Base-by-base conservation (phyloP, 2,113 vertebrate genomes). In the Sorex araneus region DNA sequence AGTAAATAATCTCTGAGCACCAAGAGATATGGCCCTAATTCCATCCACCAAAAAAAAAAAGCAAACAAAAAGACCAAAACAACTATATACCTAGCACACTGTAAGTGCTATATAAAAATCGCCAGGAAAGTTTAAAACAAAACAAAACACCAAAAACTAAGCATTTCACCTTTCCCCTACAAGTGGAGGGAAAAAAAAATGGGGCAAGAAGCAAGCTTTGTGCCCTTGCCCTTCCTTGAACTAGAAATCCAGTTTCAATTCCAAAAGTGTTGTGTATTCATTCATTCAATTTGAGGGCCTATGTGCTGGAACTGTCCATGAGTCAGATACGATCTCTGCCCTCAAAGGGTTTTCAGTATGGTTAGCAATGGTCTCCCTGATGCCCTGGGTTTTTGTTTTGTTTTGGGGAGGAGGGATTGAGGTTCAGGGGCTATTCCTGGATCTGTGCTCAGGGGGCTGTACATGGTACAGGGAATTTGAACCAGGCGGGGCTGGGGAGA, bases 261-360 rank as follows among this genome's bases (percentile, higher is more conserved):
- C 30, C 75, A 74, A 87, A 34, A 92, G 30, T 70, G 40, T 16
- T 75, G 27, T 66, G 36, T 66, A 75, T 30, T 57, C 54, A 45
- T 36, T 93, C 43, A 84, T 71, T 91, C 76, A 93, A 78, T 74
- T 60, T 74, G 32, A 82, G 25, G 34, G 71, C 19, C 54, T 36
- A 60, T 23, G 67, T 43, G 21, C 40, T 87, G 87, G 84, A 82
- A 88, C 43, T 84, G 60, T 81, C 23, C 25, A 77, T 23, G 16
- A 90, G 77, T 93, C 63, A 74, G 73, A 86, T 30, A 85, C 63
- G 84, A 25, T 4, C 43, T 69, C 57, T 77, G 60, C 27, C 47
- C 1, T 78, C 34, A 66, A 78, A 76, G 30, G 40, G n/a, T 40
- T 89, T 76, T 86, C 71, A 75, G 60, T 89, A 60, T 2, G 43